These are phyloP conservation scores for Erpobdella octoculata DNA, from an alignment of 2,888 invertebrate species.

Conservation along the genomic window DNA sequence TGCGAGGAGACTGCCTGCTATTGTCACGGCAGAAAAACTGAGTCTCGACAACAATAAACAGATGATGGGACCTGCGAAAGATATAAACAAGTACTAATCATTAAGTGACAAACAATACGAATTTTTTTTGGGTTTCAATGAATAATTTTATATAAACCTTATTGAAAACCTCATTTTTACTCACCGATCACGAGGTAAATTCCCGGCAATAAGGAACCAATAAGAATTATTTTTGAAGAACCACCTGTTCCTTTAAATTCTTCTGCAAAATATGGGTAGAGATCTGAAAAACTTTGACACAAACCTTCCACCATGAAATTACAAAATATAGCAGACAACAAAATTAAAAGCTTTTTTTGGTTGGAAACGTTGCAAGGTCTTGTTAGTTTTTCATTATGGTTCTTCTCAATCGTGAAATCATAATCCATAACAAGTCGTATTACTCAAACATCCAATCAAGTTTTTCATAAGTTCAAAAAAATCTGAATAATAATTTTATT, in stretches of 20 bases:
- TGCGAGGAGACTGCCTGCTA: neutral
- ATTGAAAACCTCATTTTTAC: neutral
- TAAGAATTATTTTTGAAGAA: neutral
- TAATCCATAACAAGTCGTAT: too few relatives aligned
- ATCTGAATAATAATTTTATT: too few relatives aligned
- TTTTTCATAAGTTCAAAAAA: too few relatives aligned
- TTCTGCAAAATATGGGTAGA: neutral
- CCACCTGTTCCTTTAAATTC: neutral
- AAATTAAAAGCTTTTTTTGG: neutral
- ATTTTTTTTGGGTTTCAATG: too few relatives aligned
- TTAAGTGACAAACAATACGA: too few relatives aligned
- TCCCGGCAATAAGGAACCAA: neutral
- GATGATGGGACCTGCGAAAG: neutral
- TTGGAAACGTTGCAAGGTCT: too few relatives aligned
- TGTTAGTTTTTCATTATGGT: too few relatives aligned
- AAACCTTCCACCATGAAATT: neutral
- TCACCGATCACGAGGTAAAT: conserved; percentile 3
- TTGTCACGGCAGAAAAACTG: neutral
- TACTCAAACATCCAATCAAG: too few relatives aligned
- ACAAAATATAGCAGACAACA: neutral
- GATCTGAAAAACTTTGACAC: neutral
- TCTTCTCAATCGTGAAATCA: too few relatives aligned
- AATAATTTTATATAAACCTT: neutral
- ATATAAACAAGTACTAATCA: too few relatives aligned
- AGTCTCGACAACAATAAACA: neutral